Evolutionary conservation across 2,113 vertebrate genomes (phyloP).

Genomic region (Tapirus terrestris): DNA sequence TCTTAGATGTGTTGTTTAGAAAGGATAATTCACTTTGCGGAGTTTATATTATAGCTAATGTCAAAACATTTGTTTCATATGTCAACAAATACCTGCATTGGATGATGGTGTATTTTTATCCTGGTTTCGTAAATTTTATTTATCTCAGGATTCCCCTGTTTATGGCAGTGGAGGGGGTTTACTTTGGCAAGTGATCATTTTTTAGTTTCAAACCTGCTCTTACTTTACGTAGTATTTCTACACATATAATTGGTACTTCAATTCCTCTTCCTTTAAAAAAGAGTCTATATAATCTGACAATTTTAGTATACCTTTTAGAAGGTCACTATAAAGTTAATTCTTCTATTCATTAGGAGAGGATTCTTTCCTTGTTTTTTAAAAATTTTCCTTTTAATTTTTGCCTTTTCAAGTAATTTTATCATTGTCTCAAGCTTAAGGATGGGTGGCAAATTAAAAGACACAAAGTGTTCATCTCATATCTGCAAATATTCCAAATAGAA

Average conservation of each 20-base stretch:
- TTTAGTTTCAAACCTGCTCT: slow-evolving; percentile 46
- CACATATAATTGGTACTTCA: not conserved
- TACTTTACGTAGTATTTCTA: slow-evolving; percentile 26
- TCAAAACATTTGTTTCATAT: slow-evolving; percentile 22
- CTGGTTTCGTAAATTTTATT: slow-evolving; percentile 34
- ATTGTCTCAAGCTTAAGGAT: slow-evolving; percentile 24
- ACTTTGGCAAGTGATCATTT: slow-evolving; percentile 18
- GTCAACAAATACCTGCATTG: not conserved
- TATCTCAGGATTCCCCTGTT: not conserved
- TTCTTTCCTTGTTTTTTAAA: not conserved
- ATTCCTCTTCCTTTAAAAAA: slow-evolving; percentile 22
- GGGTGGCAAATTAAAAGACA: slow-evolving; percentile 23
- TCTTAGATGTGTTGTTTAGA: slow-evolving; percentile 20
- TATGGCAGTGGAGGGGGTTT: not conserved
- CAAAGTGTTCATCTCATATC: not conserved
- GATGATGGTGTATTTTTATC: slow-evolving; percentile 32
- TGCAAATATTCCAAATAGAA: slow-evolving; percentile 23
- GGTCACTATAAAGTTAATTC: not conserved
- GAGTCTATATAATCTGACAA: not conserved
- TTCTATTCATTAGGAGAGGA: not conserved
- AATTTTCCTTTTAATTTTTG: slow-evolving; percentile 26
- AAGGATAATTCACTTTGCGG: slow-evolving; percentile 24
- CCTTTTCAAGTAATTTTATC: slow-evolving; percentile 42
- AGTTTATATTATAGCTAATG: not conserved
- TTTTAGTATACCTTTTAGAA: slow-evolving; percentile 21